These are phyloP conservation scores for Sarcophaga caerulescens DNA, from an alignment of 2,888 invertebrate species.

Conservation along the genomic window DNA sequence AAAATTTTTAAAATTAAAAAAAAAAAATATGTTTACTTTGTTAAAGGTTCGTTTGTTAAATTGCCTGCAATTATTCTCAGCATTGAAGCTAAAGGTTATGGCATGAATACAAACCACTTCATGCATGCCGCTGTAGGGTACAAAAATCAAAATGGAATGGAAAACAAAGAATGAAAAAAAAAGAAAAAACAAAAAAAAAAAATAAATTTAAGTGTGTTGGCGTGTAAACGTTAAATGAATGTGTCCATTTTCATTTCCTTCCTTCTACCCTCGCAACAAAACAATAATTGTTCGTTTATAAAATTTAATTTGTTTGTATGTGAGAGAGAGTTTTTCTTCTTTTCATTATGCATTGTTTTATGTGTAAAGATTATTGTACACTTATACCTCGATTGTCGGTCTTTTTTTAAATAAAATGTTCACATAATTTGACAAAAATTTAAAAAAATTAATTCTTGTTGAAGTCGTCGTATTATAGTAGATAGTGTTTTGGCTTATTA, in stretches of 20 bases:
- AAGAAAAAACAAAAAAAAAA: conserved; percentile 16
- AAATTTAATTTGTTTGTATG: conserved; percentile 9
- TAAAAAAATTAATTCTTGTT: too few species aligned
- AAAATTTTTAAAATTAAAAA: too few species aligned
- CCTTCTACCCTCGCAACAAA: background rate
- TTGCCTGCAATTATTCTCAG: background rate
- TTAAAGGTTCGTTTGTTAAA: background rate
- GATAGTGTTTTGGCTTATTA: too few species aligned
- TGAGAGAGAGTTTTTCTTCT: background rate
- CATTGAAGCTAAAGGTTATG: too few species aligned
- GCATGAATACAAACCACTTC: too few species aligned
- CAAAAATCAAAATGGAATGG: background rate
- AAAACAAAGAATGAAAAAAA: background rate
- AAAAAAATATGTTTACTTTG: too few species aligned
- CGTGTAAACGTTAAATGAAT: conserved; percentile 54
- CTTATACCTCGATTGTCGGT: background rate
- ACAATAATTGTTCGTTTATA: background rate
- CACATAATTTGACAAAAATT: too few species aligned
- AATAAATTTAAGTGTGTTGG: conserved; percentile 51
- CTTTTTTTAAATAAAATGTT: background rate
- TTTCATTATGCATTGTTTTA: conserved; percentile 1
- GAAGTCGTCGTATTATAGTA: too few species aligned
- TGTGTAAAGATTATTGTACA: conserved; percentile 7
- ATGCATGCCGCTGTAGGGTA: too few species aligned
- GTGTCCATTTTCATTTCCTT: conserved; percentile 3